Evolutionary conservation across 2,113 vertebrate genomes (phyloP), one percentile per base, ranked within the genome.

Genomic region (Glareola pratincola): DNA sequence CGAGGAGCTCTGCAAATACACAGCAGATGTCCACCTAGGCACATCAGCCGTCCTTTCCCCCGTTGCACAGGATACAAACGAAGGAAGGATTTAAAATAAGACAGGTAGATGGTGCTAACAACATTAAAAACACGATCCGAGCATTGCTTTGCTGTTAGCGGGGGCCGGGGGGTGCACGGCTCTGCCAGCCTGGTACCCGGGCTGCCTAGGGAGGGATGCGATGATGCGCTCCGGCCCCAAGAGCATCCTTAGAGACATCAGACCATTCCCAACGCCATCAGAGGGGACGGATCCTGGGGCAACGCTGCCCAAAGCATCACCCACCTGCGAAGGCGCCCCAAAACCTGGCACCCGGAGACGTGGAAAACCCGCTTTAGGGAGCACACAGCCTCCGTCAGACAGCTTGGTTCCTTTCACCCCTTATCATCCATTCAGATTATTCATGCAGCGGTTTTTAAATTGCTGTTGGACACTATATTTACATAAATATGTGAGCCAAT

Each of bases 401-500:
- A 53, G 48, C 27, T 12, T 12, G 7, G 4, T 29, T 88, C 53
- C 88, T 78, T 57, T 71, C 2, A 0, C 64, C 73, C 62, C 69
- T 87, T 60, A 32, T 59, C 66, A 45, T 21, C 76, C 89, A 45
- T 41, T 71, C 77, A 53, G 59, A 26, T 79, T 84, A 83, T 64
- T 88, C 76, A 24, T 8, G 14, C 67, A 78, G 68, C 78, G 17
- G 81, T 83, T 83, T 69, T 63, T 17, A 88, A 92, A 63, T 77
- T 85, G 92, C 95, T 81, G 77, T 79, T 59, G 91, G 95, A 88
- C 89, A 69, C 80, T 76, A 2, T 64, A 95, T 96, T 95, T 95
- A 83, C 92, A 81, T 92, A 93, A 90, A 93, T 74, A 68, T 41
- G 51, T 21, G 69, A 96, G n/a, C 82, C 94, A 92, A 76, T 37